phyloP scores from a whole-genome alignment of 2,888 invertebrate species.

The Synergus itoensis region DNA sequence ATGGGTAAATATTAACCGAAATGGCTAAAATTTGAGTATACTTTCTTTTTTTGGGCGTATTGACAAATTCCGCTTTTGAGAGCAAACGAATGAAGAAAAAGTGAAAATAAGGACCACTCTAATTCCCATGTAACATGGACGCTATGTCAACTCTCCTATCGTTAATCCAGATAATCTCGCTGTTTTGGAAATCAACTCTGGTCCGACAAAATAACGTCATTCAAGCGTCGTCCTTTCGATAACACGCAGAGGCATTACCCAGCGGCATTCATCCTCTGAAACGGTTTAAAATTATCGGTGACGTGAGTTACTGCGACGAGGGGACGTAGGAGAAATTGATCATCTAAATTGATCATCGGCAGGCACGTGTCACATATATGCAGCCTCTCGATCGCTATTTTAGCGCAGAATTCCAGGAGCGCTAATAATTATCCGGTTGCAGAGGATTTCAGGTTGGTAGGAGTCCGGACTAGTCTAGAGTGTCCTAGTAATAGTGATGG shows the following conservation, averaged over 20 bases:
- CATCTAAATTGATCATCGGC: conserved; percentile 21
- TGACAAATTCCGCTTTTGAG: too few species aligned
- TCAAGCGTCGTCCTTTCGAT: conserved; percentile 31
- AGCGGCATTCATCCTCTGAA: conserved; percentile 36
- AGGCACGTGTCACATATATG: conserved; percentile 40
- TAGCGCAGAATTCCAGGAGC: conserved; percentile 28
- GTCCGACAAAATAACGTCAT: conserved; percentile 35
- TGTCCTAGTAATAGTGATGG: not conserved
- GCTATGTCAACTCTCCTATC: not conserved
- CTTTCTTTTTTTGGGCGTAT: too few species aligned
- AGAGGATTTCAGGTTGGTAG: conserved; percentile 29
- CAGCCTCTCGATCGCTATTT: conserved; percentile 27
- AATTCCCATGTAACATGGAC: not conserved
- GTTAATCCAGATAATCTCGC: not conserved
- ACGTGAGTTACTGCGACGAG: conserved; percentile 29
- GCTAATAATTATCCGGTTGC: conserved; percentile 35
- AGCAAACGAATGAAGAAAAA: too few species aligned
- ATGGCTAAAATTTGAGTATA: too few species aligned
- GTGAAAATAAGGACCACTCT: too few species aligned
- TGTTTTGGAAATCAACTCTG: conserved; percentile 35
- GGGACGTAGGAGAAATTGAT: conserved; percentile 32
- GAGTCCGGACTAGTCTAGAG: not conserved
- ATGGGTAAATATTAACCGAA: too few species aligned
- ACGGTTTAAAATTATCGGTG: conserved; percentile 39
- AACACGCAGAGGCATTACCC: conserved; percentile 12